Base-by-base conservation (phyloP, 2,797 vertebrate genomes). In the Hemibagrus guttatus region DNA sequence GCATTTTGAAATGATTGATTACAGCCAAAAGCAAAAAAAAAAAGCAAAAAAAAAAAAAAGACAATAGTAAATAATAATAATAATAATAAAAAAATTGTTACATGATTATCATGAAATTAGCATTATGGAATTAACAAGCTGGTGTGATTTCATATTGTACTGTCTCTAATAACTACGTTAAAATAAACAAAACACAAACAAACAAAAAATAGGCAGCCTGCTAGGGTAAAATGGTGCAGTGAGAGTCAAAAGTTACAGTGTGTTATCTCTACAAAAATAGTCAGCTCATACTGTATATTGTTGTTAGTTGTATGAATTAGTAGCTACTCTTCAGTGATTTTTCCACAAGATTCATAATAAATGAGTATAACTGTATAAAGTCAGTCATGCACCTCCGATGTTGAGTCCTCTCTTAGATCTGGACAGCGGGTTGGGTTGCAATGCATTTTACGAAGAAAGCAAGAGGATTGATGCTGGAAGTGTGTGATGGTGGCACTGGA, bases 1-100 rank as follows among this genome's bases (percentile, higher is more conserved):
- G 94, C 93, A 93, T 94, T 92, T 90, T 91, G 86, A 95, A 92
- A 91, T 93, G 92, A 95, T 94, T 94, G 92, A 94, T 94, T 93
- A 94, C 91, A 95, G 93, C 93, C 92, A 90, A 92, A 93, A 94
- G 88, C 87, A 92, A 93, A 83, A 92, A 90, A 49, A 79, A 61
- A 91, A 90, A 1, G 14, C 17, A 76, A 76, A 31, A 78, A 56
- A 78, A 88, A 28, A 79, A 28, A 79, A 90, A 66, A 92, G 81
- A 92, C 89, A 58, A 74, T 89, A 87, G 84, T 91, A 90, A 71
- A 39, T 49, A 84, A 83, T 88, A 78, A 49, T 49, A 49, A 49
- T 49, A 49, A 49, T 9, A 49, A 49, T 69, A 61, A 79, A 85
- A 81, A 90, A 91, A 91, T 84, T 91, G 82, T 64, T 90, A 92